Base-by-base conservation (phyloP, 2,113 vertebrate species). In the Platichthys stellatus region DNA sequence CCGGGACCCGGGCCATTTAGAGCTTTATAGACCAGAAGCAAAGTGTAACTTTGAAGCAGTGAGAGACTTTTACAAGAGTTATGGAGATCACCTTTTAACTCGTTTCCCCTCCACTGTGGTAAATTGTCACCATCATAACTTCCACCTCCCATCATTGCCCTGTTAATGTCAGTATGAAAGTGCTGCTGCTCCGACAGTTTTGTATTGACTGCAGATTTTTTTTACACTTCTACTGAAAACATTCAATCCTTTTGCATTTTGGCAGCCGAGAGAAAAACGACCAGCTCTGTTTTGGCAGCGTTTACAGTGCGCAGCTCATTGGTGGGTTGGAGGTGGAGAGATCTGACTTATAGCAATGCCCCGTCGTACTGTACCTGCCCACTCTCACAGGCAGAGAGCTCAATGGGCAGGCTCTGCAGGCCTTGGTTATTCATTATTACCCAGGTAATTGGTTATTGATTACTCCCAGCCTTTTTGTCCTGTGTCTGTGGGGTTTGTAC, bases 361-460 rank as follows among this genome's bases (percentile, higher is more conserved):
- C 45, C 47, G 58, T 64, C 31, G 61, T 49, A 65, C 17, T 62
- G 43, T 69, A 24, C 12, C 43, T 56, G 31, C 65, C 58, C 66
- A 54, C 64, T 59, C 51, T 77, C 63, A 60, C 51, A 74, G 53
- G 74, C 51, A 57, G 10, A 43, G 40, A 69, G 40, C 57, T 63
- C 57, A 31, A n/a, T 60, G 38, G 26, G 58, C 20, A 47, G 72
- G 74, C 66, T 49, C 43, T 60, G 40, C 40, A 43, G 40, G 65
- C 59, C 82, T 58, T 45, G 31, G 64, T 86, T 84, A 88, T 87
- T 86, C 84, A 90, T 89, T 88, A 85, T 78, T 67, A 73, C 12
- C 35, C 63, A 63, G 76, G 82, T 89, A 88, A 87, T 86, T 80
- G 74, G 87, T 86, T 91, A 90, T 91, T 75, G 87, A 91, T 88